Percentiles rank a stretch among this genome's conserved stretches.
Conservation (phyloP, 2,888 invertebrate species). For the Flexamia atlantica region DNA sequence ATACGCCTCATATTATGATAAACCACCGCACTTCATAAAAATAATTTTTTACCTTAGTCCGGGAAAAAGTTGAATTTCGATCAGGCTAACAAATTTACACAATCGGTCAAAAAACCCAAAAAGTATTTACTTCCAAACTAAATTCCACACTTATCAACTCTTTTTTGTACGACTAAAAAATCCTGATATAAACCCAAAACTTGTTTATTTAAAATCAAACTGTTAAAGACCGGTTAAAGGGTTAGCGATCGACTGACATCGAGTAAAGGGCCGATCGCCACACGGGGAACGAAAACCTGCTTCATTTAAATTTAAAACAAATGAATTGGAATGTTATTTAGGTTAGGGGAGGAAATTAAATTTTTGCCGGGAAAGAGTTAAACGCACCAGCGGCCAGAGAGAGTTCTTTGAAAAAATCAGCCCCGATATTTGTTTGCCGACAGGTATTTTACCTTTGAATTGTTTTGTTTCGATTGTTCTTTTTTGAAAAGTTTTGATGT, state of each 20-base stretch:
- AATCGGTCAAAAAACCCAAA: too few species aligned
- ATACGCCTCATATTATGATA: too few species aligned
- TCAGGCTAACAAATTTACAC: too few species aligned
- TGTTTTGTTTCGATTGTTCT: constrained; percentile 3
- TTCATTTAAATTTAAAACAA: constrained; percentile 64
- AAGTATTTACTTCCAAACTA: too few species aligned
- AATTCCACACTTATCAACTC: too few species aligned
- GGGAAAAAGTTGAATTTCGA: too few species aligned
- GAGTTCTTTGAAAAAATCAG: constrained; percentile 48
- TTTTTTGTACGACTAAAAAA: too few species aligned
- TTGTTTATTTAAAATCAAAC: too few species aligned
- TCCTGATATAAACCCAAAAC: too few species aligned
- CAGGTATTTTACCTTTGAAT: background rate
- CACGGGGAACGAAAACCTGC: constrained; percentile 18
- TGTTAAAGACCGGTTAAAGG: constrained; percentile 32
- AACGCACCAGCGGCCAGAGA: background rate
- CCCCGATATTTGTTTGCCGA: constrained; percentile 14
- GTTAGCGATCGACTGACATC: background rate
- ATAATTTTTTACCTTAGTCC: too few species aligned
- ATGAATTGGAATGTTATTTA: constrained; percentile 60
- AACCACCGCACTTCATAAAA: too few species aligned
- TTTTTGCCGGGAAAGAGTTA: constrained; percentile 58
- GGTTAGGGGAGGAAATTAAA: constrained; percentile 62
- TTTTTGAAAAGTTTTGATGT: too few species aligned
- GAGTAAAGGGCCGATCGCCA: background rate